Percentiles rank a stretch among this genome's conserved stretches.
Conservation (phyloP, 2,113 vertebrate species). For the Carassius auratus region DNA sequence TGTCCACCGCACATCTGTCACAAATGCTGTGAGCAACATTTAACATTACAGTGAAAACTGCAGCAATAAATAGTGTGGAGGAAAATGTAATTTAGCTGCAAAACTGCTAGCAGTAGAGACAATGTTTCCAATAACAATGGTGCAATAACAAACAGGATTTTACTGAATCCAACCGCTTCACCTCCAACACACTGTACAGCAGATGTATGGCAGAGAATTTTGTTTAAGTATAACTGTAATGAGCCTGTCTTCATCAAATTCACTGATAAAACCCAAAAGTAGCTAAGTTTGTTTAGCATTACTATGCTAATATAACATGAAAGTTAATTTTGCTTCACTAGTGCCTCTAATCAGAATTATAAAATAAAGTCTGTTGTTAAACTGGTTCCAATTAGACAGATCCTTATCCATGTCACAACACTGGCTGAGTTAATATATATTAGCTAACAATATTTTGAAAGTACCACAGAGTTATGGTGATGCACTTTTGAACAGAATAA, state of each 20-base stretch:
- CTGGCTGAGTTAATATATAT: too few species aligned
- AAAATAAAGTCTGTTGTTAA: background rate
- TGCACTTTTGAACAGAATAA: too few species aligned
- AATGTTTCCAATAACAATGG: conserved; percentile 53
- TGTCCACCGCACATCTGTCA: conserved; percentile 31
- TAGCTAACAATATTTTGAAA: too few species aligned
- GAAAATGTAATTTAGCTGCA: conserved; percentile 63
- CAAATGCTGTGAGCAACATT: conserved; percentile 30
- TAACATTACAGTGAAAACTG: conserved; percentile 49
- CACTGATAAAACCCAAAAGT: background rate
- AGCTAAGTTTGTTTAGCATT: background rate
- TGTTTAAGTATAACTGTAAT: background rate
- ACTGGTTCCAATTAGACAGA: background rate
- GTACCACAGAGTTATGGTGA: too few species aligned
- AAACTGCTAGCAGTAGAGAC: conserved; percentile 50
- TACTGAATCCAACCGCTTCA: background rate
- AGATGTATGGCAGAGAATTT: background rate
- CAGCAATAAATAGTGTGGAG: conserved; percentile 58
- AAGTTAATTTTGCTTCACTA: background rate
- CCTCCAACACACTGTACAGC: background rate
- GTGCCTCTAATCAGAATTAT: background rate
- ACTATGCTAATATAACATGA: background rate
- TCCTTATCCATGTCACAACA: too few species aligned
- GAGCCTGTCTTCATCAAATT: background rate
- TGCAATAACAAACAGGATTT: background rate